These are phyloP conservation scores for Dyspetes luteomarginatus DNA, from an alignment of 2,888 invertebrate genomes.

Conservation along the genomic window DNA sequence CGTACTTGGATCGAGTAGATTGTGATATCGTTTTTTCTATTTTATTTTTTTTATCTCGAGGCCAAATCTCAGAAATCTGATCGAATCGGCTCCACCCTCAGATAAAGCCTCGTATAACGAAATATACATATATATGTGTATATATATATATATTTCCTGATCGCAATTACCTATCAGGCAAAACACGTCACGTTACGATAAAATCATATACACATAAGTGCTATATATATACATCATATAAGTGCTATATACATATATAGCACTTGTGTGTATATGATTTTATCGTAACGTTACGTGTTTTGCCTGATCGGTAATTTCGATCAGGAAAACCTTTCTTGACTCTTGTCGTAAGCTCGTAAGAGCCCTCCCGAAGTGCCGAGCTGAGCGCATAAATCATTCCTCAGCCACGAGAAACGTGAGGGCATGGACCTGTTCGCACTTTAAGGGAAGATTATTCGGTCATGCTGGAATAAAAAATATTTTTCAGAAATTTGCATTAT, in stretches of 20 bases:
- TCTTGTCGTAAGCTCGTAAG: slow-evolving; percentile 33
- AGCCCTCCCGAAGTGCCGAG: slow-evolving; percentile 5
- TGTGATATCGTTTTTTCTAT: slow-evolving; percentile 69
- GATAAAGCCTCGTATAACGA: slow-evolving; percentile 19
- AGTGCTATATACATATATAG: neutral
- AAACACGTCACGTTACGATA: no score
- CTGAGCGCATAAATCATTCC: neutral
- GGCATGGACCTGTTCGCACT: no score
- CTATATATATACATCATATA: no score
- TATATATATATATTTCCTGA: neutral
- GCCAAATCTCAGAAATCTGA: slow-evolving; percentile 50
- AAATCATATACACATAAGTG: no score
- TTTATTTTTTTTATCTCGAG: slow-evolving; percentile 1
- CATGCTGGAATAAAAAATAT: no score
- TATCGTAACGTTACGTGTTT: slow-evolving; percentile 59
- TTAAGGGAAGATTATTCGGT: no score
- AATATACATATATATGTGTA: neutral
- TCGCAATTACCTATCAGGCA: no score
- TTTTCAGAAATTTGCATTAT: no score
- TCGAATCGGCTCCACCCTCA: slow-evolving; percentile 34
- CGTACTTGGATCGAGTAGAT: slow-evolving; percentile 70
- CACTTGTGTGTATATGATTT: slow-evolving; percentile 39
- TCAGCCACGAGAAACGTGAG: neutral
- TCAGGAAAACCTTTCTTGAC: slow-evolving; percentile 12
- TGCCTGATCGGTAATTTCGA: slow-evolving; percentile 21